phyloP scores from a whole-genome alignment of 2,888 invertebrate genomes.

The Cryptocheilus praepositus region DNA sequence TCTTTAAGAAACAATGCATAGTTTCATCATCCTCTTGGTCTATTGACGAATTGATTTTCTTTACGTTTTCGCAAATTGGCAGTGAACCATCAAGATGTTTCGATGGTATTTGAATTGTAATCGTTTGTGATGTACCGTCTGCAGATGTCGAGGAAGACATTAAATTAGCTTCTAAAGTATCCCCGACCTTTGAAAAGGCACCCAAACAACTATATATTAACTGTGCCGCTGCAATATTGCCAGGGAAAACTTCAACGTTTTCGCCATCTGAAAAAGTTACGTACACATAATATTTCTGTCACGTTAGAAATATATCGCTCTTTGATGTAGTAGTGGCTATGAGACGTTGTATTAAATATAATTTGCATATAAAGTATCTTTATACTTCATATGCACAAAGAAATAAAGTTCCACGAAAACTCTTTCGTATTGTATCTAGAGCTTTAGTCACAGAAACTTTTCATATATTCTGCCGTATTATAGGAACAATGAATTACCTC shows the following conservation, averaged over 20 bases:
- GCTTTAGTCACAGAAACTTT: no score
- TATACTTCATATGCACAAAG: not conserved
- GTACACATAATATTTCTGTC: not conserved
- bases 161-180: conserved; percentile 69
- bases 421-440: no score
- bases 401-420: no score
- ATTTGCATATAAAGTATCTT: conserved; percentile 7
- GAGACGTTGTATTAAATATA: no score
- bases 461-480: no score
- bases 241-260: conserved; percentile 72
- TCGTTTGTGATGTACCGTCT: conserved; percentile 71
- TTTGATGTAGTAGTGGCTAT: no score
- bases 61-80: conserved; percentile 54
- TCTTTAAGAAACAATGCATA: conserved; percentile 70
- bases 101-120: conserved; percentile 71
- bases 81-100: conserved; percentile 67
- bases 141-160: conserved; percentile 72
- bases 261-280: conserved; percentile 48
- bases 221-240: conserved; percentile 73
- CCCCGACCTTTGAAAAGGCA: conserved; percentile 69
- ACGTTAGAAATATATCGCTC: not conserved
- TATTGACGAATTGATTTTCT: conserved; percentile 53
- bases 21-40: conserved; percentile 76
- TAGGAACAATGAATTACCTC: conserved; percentile 46
- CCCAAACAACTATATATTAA: conserved; percentile 72